Evolutionary conservation across 2,888 invertebrate genomes (phyloP).

Genomic region (Phaonia tiefii): DNA sequence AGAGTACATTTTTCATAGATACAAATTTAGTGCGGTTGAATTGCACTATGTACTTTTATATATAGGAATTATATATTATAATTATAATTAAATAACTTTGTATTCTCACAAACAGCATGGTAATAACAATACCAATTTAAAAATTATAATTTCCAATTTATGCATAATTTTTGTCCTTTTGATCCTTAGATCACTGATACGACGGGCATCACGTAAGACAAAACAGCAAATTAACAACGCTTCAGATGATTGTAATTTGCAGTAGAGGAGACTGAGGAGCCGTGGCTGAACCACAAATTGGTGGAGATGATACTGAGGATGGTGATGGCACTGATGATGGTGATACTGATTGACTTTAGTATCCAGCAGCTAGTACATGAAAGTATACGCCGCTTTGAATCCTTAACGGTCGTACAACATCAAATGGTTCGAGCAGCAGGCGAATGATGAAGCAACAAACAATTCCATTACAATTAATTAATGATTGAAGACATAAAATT

Average conservation of each 20-base stretch:
- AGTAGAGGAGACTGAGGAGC: conserved; percentile 80
- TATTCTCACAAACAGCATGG: conserved; percentile 14
- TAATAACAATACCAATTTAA: not conserved
- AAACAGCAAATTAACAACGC: conserved; percentile 89
- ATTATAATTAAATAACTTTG: no score
- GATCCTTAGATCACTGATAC: conserved; percentile 85
- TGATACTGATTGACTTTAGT: not conserved
- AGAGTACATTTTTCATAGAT: no score
- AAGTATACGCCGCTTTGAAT: no score
- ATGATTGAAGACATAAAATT: conserved; percentile 18
- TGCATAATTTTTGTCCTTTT: conserved; percentile 3
- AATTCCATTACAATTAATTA: conserved; percentile 13
- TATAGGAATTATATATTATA: no score
- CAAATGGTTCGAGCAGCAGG: not conserved
- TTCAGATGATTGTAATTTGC: conserved; percentile 87
- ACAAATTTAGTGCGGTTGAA: no score
- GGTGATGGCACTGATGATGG: conserved; percentile 8
- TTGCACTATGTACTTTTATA: no score
- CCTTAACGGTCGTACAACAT: no score
- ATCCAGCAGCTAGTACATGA: not conserved
- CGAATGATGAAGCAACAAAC: not conserved
- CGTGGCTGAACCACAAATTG: not conserved
- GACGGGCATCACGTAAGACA: conserved; percentile 89
- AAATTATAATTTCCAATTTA: conserved; percentile 20
- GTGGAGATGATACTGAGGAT: not conserved